Evolutionary conservation across 2,797 vertebrate genomes (phyloP).

Genomic region (Anniella stebbinsi): DNA sequence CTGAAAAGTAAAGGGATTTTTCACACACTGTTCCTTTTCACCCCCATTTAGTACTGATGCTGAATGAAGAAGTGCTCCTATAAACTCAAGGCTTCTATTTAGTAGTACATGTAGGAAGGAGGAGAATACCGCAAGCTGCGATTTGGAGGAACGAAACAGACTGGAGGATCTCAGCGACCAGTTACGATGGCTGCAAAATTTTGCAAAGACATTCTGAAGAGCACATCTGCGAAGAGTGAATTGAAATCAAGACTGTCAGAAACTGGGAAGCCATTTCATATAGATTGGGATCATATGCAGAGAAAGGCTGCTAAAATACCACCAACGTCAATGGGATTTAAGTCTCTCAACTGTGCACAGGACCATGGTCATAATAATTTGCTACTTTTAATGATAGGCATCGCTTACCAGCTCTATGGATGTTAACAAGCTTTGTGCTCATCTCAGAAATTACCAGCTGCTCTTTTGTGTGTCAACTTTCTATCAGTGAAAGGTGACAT

Average conservation of each 20-base stretch:
- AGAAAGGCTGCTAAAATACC: not conserved
- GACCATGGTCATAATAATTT: not conserved
- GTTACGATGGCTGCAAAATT: not conserved
- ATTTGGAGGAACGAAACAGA: not conserved
- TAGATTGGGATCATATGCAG: not conserved
- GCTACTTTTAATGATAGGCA: not conserved
- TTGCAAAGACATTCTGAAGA: not conserved
- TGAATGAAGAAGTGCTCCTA: not conserved
- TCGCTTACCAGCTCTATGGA: not conserved
- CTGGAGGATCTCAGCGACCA: not conserved
- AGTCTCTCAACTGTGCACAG: not conserved
- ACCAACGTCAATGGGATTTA: not conserved
- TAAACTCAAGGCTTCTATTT: not conserved
- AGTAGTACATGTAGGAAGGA: not conserved
- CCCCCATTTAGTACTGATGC: too few species aligned
- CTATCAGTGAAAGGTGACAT: slow-evolving; percentile 14
- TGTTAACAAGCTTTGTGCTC: not conserved
- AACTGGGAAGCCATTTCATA: not conserved
- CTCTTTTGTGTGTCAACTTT: slow-evolving; percentile 5
- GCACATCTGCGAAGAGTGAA: slow-evolving; percentile 23
- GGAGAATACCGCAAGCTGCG: not conserved
- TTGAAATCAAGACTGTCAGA: slow-evolving; percentile 24
- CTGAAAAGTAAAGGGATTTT: not conserved
- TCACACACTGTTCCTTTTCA: not conserved
- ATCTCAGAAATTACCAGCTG: slow-evolving; percentile 14